Percentiles rank a stretch among this genome's conserved stretches.
These are phyloP conservation scores for Ceratoteleas bidentatus DNA, from an alignment of 1,140 invertebrate genomes.

Conservation along the genomic window DNA sequence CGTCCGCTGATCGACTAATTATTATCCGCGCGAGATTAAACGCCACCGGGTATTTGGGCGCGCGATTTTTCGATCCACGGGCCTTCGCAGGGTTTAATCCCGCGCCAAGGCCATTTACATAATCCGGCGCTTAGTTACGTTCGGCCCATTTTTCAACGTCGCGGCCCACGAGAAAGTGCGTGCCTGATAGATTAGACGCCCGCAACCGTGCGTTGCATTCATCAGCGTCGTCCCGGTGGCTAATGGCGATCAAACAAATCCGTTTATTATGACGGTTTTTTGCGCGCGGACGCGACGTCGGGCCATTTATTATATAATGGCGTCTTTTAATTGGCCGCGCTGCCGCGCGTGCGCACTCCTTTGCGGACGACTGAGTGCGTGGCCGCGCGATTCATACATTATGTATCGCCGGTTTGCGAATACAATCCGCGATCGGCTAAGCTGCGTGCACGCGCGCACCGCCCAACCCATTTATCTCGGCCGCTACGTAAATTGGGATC, in stretches of 20 bases:
- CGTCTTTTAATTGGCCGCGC: slow-evolving; percentile 43
- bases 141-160: slow-evolving; percentile 44
- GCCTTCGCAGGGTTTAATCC: background rate
- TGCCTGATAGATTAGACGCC: slow-evolving; percentile 40
- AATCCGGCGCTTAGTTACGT: slow-evolving; percentile 33
- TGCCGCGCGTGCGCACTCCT: slow-evolving; percentile 21
- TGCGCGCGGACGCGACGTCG: too few relatives aligned
- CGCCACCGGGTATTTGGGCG: slow-evolving; percentile 11
- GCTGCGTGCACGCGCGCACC: slow-evolving; percentile 29
- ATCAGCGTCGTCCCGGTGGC: slow-evolving; percentile 15
- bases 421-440: slow-evolving; percentile 67
- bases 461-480: slow-evolving; percentile 58
- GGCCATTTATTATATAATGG: slow-evolving; percentile 30
- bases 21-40: slow-evolving; percentile 34
- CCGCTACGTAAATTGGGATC: slow-evolving; percentile 63
- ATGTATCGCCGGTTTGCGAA: slow-evolving; percentile 70
- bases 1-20: slow-evolving; percentile 13
- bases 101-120: slow-evolving; percentile 32
- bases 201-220: slow-evolving; percentile 22
- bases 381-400: slow-evolving; percentile 69
- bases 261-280: slow-evolving; percentile 17
- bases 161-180: slow-evolving; percentile 15
- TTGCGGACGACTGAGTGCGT: slow-evolving; percentile 41
- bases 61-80: slow-evolving; percentile 16
- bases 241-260: slow-evolving; percentile 25